phyloP scores from a whole-genome alignment of 2,888 invertebrate species.

The Pseudanteris insignis region DNA sequence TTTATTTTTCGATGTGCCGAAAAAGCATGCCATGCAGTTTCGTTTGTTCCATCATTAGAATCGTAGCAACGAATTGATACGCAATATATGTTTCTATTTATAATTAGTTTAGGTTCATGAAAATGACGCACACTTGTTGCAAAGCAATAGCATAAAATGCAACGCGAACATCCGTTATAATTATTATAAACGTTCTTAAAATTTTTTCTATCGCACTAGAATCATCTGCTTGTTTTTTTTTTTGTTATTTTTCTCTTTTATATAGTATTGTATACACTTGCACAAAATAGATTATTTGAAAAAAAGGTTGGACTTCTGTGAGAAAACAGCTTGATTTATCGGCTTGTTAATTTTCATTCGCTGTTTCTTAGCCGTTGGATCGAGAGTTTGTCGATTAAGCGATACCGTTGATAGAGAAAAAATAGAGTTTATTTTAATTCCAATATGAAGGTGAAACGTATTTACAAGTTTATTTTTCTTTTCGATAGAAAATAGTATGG shows the following conservation, averaged over 20 bases:
- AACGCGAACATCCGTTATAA: conserved; percentile 39
- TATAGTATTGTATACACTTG: conserved; percentile 11
- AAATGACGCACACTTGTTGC: conserved; percentile 38
- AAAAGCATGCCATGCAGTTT: conserved; percentile 52
- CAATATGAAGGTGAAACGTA: conserved; percentile 37
- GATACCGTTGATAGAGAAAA: conserved; percentile 40
- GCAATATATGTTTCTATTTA: too few species aligned
- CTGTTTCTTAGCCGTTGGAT: conserved; percentile 15
- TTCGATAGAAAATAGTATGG: conserved; percentile 37
- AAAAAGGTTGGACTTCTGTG: conserved; percentile 26
- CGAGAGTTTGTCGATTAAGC: conserved; percentile 33
- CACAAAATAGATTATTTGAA: conserved; percentile 43
- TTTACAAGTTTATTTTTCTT: conserved; percentile 35
- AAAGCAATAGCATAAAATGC: conserved; percentile 43
- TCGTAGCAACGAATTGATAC: conserved; percentile 31
- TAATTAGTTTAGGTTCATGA: conserved; percentile 25
- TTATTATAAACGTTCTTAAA: conserved; percentile 38
- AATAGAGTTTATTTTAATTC: conserved; percentile 34
- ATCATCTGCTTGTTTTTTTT: conserved; percentile 13
- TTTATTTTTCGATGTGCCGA: conserved; percentile 57
- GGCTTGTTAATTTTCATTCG: conserved; percentile 13
- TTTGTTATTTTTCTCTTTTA: neutral
- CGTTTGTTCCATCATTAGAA: conserved; percentile 40
- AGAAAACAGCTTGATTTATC: conserved; percentile 33
- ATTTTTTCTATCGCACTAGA: conserved; percentile 16